Percentiles rank a stretch among this genome's conserved stretches.
These are phyloP conservation scores for Galeopsomyia nigrocyanea DNA, from an alignment of 2,888 invertebrate species.

Conservation along the genomic window DNA sequence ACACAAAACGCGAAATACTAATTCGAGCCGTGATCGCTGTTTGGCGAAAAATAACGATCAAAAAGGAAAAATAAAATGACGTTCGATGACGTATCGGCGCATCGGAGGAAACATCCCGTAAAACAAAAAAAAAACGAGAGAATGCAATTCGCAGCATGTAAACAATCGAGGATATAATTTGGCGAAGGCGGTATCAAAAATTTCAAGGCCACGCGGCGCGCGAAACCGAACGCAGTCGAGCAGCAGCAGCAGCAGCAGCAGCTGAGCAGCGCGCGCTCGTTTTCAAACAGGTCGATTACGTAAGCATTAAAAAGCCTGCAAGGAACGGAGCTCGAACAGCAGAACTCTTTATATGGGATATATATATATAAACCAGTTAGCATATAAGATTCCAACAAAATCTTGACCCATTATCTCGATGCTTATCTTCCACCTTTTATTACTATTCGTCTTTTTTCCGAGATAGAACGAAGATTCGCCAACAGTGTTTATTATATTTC, in stretches of 20 bases:
- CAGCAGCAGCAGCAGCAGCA: no score
- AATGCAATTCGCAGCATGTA: no score
- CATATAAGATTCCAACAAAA: slow-evolving; percentile 14
- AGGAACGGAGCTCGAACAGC: background rate
- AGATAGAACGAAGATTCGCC: no score
- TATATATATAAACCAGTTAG: slow-evolving; percentile 2
- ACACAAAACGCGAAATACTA: no score
- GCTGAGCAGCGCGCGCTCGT: slow-evolving; percentile 51
- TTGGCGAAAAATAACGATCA: no score
- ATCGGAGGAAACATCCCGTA: no score
- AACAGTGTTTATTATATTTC: no score
- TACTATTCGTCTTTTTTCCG: background rate
- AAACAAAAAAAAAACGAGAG: no score
- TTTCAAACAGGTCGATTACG: slow-evolving; percentile 57
- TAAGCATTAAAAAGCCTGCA: slow-evolving; percentile 50
- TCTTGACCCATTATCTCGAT: background rate
- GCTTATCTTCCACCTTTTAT: background rate
- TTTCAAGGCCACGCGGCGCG: slow-evolving; percentile 49
- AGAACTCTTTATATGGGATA: background rate
- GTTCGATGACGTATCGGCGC: no score
- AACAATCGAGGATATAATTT: no score
- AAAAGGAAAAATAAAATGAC: no score
- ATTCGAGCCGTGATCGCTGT: no score
- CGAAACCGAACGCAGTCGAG: slow-evolving; percentile 25
- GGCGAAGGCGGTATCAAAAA: slow-evolving; percentile 49